phyloP scores from a whole-genome alignment of 2,888 invertebrate genomes.

The Acrobasis repandana region DNA sequence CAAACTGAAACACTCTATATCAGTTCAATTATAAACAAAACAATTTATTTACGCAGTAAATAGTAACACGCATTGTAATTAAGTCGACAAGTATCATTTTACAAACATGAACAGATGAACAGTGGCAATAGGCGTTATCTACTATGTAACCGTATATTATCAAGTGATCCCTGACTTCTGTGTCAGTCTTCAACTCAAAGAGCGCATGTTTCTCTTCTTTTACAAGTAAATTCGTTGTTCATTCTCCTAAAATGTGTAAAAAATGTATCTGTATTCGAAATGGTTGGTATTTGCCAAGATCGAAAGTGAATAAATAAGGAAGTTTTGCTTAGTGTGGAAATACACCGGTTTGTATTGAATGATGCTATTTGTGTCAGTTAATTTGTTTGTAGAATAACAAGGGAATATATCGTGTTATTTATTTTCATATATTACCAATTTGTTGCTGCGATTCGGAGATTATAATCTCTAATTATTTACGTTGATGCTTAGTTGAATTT shows the following conservation, averaged over 20 bases:
- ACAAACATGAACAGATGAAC: slow-evolving; percentile 17
- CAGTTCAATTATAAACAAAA: not conserved
- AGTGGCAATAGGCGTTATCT: slow-evolving; percentile 28
- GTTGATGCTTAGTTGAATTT: no score
- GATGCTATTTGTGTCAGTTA: not conserved
- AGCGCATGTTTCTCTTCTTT: not conserved
- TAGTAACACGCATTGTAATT: not conserved
- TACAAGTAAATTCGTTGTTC: not conserved
- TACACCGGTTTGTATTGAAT: not conserved
- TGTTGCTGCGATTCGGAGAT: not conserved
- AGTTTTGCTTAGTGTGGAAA: not conserved
- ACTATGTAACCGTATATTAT: slow-evolving; percentile 27
- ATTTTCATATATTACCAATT: not conserved
- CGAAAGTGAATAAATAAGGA: not conserved
- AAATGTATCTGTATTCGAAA: not conserved
- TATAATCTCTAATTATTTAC: no score
- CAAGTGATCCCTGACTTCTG: slow-evolving; percentile 28
- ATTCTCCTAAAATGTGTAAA: not conserved
- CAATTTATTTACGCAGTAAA: not conserved
- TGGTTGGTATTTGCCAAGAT: not conserved
- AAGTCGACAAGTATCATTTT: slow-evolving; percentile 3
- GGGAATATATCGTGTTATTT: not conserved
- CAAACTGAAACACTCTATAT: no score
- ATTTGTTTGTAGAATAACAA: not conserved
- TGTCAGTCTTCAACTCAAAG: slow-evolving; percentile 24